Evolutionary conservation across 2,113 vertebrate species (phyloP), one percentile per base, ranked within the genome.

Genomic region (Astatotilapia flaviijosephi): DNA sequence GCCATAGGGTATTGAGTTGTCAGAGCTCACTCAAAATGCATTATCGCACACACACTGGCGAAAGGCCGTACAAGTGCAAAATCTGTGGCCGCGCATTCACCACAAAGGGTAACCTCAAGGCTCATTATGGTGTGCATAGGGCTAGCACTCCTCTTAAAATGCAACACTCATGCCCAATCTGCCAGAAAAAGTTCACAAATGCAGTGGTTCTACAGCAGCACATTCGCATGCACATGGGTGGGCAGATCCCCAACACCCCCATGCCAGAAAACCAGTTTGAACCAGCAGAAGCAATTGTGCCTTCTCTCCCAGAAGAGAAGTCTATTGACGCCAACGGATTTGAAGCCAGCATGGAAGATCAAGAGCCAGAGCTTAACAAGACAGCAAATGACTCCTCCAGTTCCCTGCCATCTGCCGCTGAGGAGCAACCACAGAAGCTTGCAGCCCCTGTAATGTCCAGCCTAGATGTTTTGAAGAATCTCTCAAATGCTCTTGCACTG

Each of bases 1-100:
- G 99, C 83, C 98, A 99, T 79, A 91, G 98, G 6, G 97, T 99
- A 45, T 95, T 99, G 47, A 99, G 99, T 93, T 99, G 99, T 94
- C 98, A 99, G 90, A 99, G 99, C 83, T 99, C 99, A 0, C 97
- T 99, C 35, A 99, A 99, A 85, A 99, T 99, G 98, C 99, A 99
- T 97, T 99, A 99, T 87, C 98, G 99, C 6, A 99, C 99, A 19
- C 99, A 99, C 96, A 99, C 99, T 0, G 98, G 99, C 0, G 99
- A 99, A 95, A 96, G 99, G 80, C 99, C 99, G 0, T 99, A 98
- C 96, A 99, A 98, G 88, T 99, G 99, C 37, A 99, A 98, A 93
- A 97, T 98, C 93, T 99, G 99, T 6, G 98, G 98, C 42, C 97
- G 98, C 1, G 98, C 98, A 2, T 99, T 99, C 88, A 99, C 98